phyloP scores from a whole-genome alignment of 2,888 invertebrate genomes.

The Agrotis clavis region DNA sequence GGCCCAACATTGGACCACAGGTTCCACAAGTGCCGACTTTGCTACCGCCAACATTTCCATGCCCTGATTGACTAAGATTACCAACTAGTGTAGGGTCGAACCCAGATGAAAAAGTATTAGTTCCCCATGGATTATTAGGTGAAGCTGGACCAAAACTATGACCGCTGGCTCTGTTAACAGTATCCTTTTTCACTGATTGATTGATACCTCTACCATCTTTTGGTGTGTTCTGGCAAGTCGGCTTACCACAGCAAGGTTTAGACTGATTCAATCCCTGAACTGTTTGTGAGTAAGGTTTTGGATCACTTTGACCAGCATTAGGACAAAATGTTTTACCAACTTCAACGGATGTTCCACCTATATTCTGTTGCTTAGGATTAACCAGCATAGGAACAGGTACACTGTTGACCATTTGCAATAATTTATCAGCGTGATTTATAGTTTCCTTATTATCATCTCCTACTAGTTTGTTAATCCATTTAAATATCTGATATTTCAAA shows the following conservation, averaged over 20 bases:
- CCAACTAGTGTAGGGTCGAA: not conserved
- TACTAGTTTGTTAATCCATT: conserved; percentile 81
- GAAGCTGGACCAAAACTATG: conserved; percentile 1
- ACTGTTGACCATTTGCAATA: conserved; percentile 76
- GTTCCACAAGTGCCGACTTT: not conserved
- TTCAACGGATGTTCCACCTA: not conserved
- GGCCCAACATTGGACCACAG: not conserved
- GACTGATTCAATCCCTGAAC: conserved; percentile 6
- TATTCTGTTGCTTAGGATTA: conserved; percentile 17
- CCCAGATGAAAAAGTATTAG: conserved; percentile 10
- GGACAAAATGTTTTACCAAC: not conserved
- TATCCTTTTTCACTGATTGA: not conserved
- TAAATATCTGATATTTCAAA: conserved; percentile 83
- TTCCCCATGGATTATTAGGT: conserved; percentile 11
- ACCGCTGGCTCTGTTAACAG: not conserved
- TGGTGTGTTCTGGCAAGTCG: not conserved
- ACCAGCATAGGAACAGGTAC: conserved; percentile 71
- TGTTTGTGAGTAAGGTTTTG: not conserved
- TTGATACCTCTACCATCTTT: not conserved
- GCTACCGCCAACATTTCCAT: not conserved
- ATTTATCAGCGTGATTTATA: conserved; percentile 71
- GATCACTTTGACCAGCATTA: not conserved
- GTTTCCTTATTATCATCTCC: conserved; percentile 73
- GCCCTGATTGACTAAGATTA: conserved; percentile 2
- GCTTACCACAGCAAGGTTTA: not conserved